Percentiles rank a stretch among this genome's conserved stretches.
Evolutionary conservation across 2,888 invertebrate genomes (phyloP).

Genomic region (Perizoma affinitatum): DNA sequence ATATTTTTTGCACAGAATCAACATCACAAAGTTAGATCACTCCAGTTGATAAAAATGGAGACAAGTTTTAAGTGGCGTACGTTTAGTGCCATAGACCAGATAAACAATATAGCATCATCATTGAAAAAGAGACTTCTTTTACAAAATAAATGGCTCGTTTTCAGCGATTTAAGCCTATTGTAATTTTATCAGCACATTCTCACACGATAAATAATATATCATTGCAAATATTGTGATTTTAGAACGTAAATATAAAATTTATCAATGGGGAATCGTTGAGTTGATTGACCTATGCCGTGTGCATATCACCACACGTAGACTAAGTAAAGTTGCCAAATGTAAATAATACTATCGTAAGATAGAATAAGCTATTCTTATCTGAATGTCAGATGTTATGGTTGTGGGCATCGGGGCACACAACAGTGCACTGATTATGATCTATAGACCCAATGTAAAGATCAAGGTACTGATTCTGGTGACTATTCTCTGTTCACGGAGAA

Average conservation of each 20-base stretch:
- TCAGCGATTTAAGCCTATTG: too few species aligned
- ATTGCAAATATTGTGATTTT: constrained; percentile 72
- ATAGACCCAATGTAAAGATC: too few species aligned
- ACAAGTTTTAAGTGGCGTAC: constrained; percentile 34
- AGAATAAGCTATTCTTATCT: constrained; percentile 55
- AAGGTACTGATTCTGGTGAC: neutral
- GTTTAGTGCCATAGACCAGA: constrained; percentile 34
- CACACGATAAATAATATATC: constrained; percentile 55
- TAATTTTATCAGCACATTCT: constrained; percentile 23
- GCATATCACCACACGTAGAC: constrained; percentile 80
- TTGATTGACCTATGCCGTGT: constrained; percentile 70
- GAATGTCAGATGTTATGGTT: constrained; percentile 61
- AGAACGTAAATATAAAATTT: constrained; percentile 56
- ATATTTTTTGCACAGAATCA: too few species aligned
- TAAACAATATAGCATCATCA: constrained; percentile 10
- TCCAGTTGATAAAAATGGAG: constrained; percentile 34
- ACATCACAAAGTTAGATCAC: neutral
- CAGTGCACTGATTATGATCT: constrained; percentile 21
- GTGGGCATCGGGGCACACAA: constrained; percentile 54
- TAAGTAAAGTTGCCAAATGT: constrained; percentile 82
- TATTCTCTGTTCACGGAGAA: too few species aligned
- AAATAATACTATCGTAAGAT: constrained; percentile 57
- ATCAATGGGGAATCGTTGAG: constrained; percentile 66
- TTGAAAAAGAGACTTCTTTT: constrained; percentile 15
- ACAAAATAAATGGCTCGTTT: constrained; percentile 2